phyloP scores from a whole-genome alignment of 2,888 invertebrate genomes.

The Conchocele bisecta region DNA sequence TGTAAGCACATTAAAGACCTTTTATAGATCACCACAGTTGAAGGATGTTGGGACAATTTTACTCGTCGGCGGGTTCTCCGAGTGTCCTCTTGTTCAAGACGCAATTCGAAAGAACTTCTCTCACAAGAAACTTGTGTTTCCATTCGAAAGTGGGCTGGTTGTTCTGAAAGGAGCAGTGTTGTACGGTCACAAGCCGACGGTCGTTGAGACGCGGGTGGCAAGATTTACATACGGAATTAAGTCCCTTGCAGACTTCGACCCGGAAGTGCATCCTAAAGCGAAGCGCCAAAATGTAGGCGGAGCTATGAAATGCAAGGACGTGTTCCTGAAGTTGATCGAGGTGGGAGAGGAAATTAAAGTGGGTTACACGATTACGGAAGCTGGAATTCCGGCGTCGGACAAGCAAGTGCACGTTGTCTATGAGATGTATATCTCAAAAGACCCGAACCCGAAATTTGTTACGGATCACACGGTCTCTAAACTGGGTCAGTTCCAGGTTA shows the following conservation, averaged over 20 bases:
- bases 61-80: conserved; percentile 38
- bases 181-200: conserved; percentile 49
- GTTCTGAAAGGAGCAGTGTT: conserved; percentile 59
- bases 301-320: conserved; percentile 30
- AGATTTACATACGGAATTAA: conserved; percentile 51
- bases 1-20: conserved; percentile 22
- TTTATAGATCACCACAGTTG: neutral
- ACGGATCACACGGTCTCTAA: conserved; percentile 36
- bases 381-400: conserved; percentile 29
- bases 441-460: conserved; percentile 37
- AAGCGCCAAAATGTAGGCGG: conserved; percentile 39
- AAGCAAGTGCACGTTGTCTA: conserved; percentile 35
- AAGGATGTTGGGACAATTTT: conserved; percentile 22
- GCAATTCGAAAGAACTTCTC: conserved; percentile 1
- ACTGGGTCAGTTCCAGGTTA: conserved; percentile 45
- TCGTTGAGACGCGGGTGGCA: conserved; percentile 44
- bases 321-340: conserved; percentile 41
- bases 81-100: conserved; percentile 35
- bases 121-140: conserved; percentile 26
- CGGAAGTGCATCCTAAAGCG: conserved; percentile 23
- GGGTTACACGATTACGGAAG: conserved; percentile 19
- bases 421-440: conserved; percentile 36
- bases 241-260: conserved; percentile 37
- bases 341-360: conserved; percentile 33
- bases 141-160: conserved; percentile 50